Evolutionary conservation across 2,888 invertebrate species (phyloP), one percentile per base, ranked within the genome.

Genomic region (Tachina fera): DNA sequence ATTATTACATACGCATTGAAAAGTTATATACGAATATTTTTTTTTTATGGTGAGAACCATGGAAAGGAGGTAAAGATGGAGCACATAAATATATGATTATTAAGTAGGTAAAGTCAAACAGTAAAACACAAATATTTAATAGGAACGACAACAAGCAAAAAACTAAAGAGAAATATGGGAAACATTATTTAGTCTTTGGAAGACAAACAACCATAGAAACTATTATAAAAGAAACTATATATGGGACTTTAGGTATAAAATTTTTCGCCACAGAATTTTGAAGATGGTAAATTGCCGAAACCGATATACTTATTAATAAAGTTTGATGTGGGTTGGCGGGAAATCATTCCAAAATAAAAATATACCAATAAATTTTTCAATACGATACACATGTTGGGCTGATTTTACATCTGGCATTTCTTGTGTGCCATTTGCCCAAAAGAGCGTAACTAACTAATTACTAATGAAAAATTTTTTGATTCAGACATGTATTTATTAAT

Each of bases 221-320:
- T 9, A 13, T 31, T 0, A 31, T 3, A 67, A 45, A 14, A 13
- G 6, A n/a, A 22, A 14, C n/a, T 53, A 0, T 63, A 61, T 56
- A 75, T 58, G 56, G 56, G 70, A 63, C 82, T 82, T 49, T 49
- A n/a, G n/a, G n/a, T n/a, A 9, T 76, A 58, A 63, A 82, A 71
- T 65, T 63, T 71, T 76, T 31, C 31, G 31, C 31, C 2, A 31
- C 3, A 31, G 31, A 31, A 31, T 4, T 3, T 31, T 31, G 31
- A 31, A 31, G 4, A 31, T 31, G 31, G 2, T 4, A 4, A 0
- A 31, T 31, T 3, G 31, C 31, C 31, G 22, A 22, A 31, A 31
- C 4, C 3, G 31, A 4, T 31, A 31, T 0, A 2, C 31, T 31
- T 22, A 22, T 22, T 3, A 22, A 22, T 1, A 22, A 22, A 22